Evolutionary conservation across 1,140 invertebrate genomes (phyloP), one percentile per base, ranked within the genome.

Genomic region (Macrostomum lignano): DNA sequence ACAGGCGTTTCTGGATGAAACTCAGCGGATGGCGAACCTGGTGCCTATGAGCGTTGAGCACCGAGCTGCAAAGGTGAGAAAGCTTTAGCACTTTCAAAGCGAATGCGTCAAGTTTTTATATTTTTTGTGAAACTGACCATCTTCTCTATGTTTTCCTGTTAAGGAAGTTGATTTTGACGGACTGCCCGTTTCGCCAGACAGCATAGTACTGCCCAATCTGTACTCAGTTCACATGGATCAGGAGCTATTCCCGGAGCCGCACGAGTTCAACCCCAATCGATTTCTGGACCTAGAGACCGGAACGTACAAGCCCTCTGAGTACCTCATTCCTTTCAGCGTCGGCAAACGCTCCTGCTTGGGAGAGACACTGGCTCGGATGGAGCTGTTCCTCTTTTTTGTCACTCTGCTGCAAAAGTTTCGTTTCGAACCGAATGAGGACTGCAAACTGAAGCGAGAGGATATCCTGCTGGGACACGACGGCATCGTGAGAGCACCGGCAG

Each of bases 341-440:
- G 50, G 50, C n/a, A 41, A 43, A 25, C 31, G 50, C 25, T 64
- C 69, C 36, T 78, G 75, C 46, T 64, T 72, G 0, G 74, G 74
- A 1, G 71, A 76, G 49, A 55, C 65, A 1, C 49, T 78, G 24
- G 74, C 73, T 1, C 65, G 62, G 31, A 64, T 64, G 1, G 71
- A 72, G 38, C 45, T 73, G 2, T 77, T 75, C 15, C 15, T 28
- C 3, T 15, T 28, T 5, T 17, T 28, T 3, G 5, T 28, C 15
- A 28, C 7, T 28, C 5, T 28, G 19, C 5, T 28, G 19, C 3
- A 9, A 3, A 3, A 9, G 3, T 28, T 28, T 28, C n/a, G n/a
- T n/a, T n/a, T n/a, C n/a, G n/a, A n/a, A n/a, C n/a, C n/a, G n/a
- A n/a, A n/a, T n/a, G n/a, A n/a, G n/a, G n/a, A n/a, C n/a, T n/a